Base-by-base conservation (phyloP, 2,797 vertebrate genomes). In the Platyrinchus mystaceus region DNA sequence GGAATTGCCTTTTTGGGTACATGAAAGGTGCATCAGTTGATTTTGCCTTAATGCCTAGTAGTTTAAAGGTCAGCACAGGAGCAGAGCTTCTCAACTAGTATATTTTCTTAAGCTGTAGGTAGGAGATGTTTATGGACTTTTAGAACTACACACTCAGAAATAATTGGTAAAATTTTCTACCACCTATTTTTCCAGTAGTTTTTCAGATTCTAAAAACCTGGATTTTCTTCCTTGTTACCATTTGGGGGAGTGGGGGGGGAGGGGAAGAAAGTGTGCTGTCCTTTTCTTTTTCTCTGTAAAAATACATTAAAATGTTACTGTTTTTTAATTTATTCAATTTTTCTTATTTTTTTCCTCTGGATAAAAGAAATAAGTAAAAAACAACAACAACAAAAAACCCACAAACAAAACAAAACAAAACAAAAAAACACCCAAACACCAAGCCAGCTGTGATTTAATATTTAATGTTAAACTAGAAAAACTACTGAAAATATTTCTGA, bases 401-500 rank as follows among this genome's bases (percentile, higher is more conserved):
- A 43, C 17, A 43, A 43, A 7, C 41, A 43, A 43, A 43, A 18
- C 41, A 18, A 43, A 17, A 43, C 41, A 18, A 43, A 43, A 16
- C 8, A 34, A 34, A 68, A 11, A 3, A 46, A 46, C 21, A 7
- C 5, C 11, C 8, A 53, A 76, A 44, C 30, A n/a, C 10, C 32
- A 46, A 64, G 32, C 22, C 37, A 64, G 14, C 41, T 84, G 28
- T 60, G 27, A 63, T 76, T 52, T 63, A 46, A 12, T 70, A 56
- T 49, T 46, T 79, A 67, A 46, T 23, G 21, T 56, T 83, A 87
- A 89, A 26, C 22, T 59, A 23, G 32, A 83, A 30, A 80, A 90
- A 53, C 32, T 58, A 43, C 27, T 67, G 32, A 74, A 79, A 84
- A 46, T 67, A 63, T 70, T 84, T 88, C 63, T 91, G 84, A 79